Conservation (phyloP, 2,113 vertebrate genomes). For the Xenus cinereus region DNA sequence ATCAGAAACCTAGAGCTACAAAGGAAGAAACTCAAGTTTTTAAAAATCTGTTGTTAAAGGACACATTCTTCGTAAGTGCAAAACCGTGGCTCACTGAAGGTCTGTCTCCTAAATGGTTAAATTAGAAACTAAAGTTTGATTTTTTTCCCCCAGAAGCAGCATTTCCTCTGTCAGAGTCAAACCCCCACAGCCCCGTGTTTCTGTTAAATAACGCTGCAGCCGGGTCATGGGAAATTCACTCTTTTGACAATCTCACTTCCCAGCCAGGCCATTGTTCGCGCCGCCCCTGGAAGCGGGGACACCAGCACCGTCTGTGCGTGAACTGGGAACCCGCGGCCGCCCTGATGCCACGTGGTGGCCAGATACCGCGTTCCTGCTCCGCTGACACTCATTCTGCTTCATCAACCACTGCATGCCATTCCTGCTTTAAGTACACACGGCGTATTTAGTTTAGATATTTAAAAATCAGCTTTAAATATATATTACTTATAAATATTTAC, state of each 20-base stretch:
- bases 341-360: neutral
- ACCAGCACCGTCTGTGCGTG: rapidly evolving
- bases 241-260: conserved; percentile 51
- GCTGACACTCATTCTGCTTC: neutral
- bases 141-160: conserved; percentile 38
- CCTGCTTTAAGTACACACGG: neutral
- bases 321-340: neutral
- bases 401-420: neutral
- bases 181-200: conserved; percentile 24
- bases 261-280: conserved; percentile 48
- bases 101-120: conserved; percentile 51
- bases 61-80: neutral
- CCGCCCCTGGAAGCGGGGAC: neutral
- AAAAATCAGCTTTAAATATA: neutral
- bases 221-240: conserved; percentile 77
- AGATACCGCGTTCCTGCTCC: neutral
- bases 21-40: neutral
- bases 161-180: conserved; percentile 74
- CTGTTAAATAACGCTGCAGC: conserved; percentile 55
- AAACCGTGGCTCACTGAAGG: neutral
- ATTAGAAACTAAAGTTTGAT: neutral
- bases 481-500: neutral
- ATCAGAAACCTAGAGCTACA: neutral
- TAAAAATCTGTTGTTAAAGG: neutral
- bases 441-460: neutral